These are phyloP conservation scores for Tetropium fuscum DNA, from an alignment of 2,888 invertebrate species.

Conservation along the genomic window DNA sequence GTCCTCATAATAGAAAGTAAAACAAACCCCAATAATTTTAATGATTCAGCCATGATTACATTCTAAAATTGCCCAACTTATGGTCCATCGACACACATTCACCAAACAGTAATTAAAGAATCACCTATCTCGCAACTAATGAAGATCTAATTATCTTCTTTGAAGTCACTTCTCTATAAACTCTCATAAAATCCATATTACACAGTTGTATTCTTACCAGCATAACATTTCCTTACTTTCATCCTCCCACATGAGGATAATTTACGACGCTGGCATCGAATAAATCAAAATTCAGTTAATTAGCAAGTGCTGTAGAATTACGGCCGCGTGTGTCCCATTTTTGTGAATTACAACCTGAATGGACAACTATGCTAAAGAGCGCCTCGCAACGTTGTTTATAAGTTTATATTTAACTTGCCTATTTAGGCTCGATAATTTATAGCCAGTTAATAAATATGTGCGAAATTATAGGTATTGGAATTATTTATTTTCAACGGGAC, in stretches of 20 bases:
- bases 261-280: slow-evolving; percentile 38
- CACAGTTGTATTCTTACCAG: slow-evolving; percentile 21
- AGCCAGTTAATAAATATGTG: slow-evolving; percentile 32
- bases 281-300: slow-evolving; percentile 45
- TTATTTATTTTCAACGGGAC: slow-evolving; percentile 1
- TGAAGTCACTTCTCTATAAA: background rate
- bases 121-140: no score
- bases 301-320: slow-evolving; percentile 38
- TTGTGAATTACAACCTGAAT: slow-evolving; percentile 32
- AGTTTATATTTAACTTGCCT: slow-evolving; percentile 22
- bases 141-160: slow-evolving; percentile 16
- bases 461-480: slow-evolving; percentile 34
- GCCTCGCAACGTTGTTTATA: slow-evolving; percentile 25
- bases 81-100: no score
- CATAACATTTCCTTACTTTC: slow-evolving; percentile 30
- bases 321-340: slow-evolving; percentile 37
- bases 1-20: no score
- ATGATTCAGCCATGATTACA: no score
- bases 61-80: no score
- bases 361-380: slow-evolving; percentile 13
- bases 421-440: slow-evolving; percentile 33
- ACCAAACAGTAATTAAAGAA: no score
- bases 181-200: slow-evolving; percentile 25
- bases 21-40: no score
- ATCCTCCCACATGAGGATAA: slow-evolving; percentile 39